A percentile compares a stretch with the other conserved stretches of the same genome.
Evolutionary conservation across 2,797 vertebrate genomes (phyloP).

Genomic region (Rhynchotus rufescens): DNA sequence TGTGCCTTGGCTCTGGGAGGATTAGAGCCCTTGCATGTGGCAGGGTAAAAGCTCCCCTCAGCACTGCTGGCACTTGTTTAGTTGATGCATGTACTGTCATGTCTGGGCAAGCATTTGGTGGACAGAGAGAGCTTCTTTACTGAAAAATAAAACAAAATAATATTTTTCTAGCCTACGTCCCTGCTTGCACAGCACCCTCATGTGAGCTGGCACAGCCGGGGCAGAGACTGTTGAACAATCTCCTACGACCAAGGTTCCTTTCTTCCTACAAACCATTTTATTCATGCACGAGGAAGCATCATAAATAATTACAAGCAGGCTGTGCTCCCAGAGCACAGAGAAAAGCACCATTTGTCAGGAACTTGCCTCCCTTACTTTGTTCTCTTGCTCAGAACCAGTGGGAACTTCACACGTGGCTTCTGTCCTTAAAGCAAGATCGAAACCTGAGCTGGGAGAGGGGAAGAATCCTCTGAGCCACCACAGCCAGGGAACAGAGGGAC

Average conservation of each 20-base stretch:
- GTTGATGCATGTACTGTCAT: neutral
- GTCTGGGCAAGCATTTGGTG: fast-evolving
- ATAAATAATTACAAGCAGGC: neutral
- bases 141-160: neutral
- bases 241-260: fast-evolving
- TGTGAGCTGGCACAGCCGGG: fast-evolving
- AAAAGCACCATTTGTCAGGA: fast-evolving
- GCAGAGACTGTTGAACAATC: neutral
- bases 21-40: neutral
- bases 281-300: neutral
- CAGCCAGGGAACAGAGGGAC: fast-evolving
- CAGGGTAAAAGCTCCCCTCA: neutral
- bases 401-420: fast-evolving
- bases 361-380: neutral
- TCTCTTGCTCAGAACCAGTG: neutral
- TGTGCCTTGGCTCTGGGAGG: neutral
- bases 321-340: neutral
- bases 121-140: neutral
- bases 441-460: neutral
- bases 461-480: neutral
- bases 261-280: neutral
- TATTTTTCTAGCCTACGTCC: fast-evolving
- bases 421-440: neutral
- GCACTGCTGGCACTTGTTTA: neutral
- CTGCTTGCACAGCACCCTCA: neutral